Conservation (phyloP, 2,888 invertebrate genomes). For the Pollenia angustigena region DNA sequence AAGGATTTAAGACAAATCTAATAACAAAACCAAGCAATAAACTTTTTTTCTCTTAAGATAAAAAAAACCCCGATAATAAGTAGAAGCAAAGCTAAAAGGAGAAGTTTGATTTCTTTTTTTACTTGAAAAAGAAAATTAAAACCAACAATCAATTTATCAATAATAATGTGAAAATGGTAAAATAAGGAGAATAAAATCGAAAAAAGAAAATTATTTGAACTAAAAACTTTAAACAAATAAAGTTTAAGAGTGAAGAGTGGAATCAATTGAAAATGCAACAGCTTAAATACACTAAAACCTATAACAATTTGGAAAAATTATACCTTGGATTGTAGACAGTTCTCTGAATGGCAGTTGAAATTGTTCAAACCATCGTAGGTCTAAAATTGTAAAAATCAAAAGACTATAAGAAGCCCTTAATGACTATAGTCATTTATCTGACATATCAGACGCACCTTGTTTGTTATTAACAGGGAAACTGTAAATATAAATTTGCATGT, state of each 20-base stretch:
- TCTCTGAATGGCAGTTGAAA: too few species aligned
- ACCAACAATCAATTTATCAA: conserved; percentile 38
- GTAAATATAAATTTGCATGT: too few species aligned
- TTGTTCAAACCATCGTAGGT: too few species aligned
- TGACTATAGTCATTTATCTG: too few species aligned
- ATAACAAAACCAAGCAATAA: background rate
- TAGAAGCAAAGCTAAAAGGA: background rate
- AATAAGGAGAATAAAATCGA: background rate
- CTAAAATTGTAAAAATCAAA: too few species aligned
- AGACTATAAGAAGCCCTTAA: too few species aligned
- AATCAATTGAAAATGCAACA: background rate
- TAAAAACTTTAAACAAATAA: background rate
- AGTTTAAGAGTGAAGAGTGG: background rate
- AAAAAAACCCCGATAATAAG: conserved; percentile 9
- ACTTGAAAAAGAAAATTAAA: background rate
- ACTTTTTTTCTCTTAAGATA: background rate
- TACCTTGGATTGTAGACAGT: too few species aligned
- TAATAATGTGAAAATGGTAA: conserved; percentile 16
- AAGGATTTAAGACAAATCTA: background rate
- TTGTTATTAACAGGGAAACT: too few species aligned
- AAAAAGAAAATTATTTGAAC: background rate
- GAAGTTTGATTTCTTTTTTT: background rate
- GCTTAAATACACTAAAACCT: too few species aligned
- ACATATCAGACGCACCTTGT: too few species aligned
- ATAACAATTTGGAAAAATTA: too few species aligned